Base-by-base conservation (phyloP, 2,888 invertebrate species). In the Phania funesta region DNA sequence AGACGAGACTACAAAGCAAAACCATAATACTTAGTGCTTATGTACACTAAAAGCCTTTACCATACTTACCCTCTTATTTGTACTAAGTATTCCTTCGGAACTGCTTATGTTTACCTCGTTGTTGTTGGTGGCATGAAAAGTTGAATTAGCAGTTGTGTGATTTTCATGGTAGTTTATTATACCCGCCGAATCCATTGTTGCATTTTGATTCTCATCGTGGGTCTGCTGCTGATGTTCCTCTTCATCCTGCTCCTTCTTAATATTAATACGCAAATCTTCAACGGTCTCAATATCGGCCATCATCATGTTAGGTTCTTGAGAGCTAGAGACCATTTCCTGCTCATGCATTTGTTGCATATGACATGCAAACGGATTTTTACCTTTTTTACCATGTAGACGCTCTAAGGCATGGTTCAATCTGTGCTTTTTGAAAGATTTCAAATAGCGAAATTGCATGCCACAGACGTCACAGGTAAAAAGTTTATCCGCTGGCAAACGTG, bases 381-480 rank as follows among this genome's bases (percentile, higher is more conserved):
- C 87, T 84, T 93, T 92, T 86, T 94, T 94, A 6, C 96, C 95
- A 88, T 96, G 96, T 73, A 96, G 92, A 83, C 96, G 93, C 89
- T 96, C 96, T 41, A 97, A 90, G 0, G 96, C 96, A 90, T 97
- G 97, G 87, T 97, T 97, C 74, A 97, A 93, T 24, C 97, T 93
- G 88, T 97, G 97, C 90, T 97, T 97, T 90, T 96, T 96, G 91
- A 97, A 97, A 0, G 96, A 97, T 88, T 97, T 97, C 60, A 97
- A 93, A 90, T 97, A 97, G 84, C 96, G 93, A 71, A 97, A 97
- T 90, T 97, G 97, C 97, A 97, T 97, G 80, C 97, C 97, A 90
- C 97, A 97, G 2, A 97, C 96, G 88, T 97, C 97, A 89, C 97
- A 97, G 20, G 96, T 96, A 91, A 97, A 97, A 18, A 97, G 93